Percentiles rank a stretch among this genome's conserved stretches.
phyloP scores from a whole-genome alignment of 2,797 vertebrate genomes.

The Sebastes hubbsi region DNA sequence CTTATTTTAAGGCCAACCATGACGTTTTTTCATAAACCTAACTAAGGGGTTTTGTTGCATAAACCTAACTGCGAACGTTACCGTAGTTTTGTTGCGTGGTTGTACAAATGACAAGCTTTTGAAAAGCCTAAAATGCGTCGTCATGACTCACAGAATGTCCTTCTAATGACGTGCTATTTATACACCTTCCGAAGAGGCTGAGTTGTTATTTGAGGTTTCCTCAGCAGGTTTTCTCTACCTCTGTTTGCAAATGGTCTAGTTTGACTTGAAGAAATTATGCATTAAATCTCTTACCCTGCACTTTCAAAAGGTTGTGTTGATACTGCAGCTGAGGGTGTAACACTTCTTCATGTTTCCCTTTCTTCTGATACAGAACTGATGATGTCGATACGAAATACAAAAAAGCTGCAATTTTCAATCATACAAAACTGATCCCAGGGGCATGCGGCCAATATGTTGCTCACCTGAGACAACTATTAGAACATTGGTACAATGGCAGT shows the following conservation, averaged over 20 bases:
- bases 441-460: not conserved
- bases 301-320: not conserved
- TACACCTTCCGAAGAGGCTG: too few species aligned
- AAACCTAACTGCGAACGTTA: too few species aligned
- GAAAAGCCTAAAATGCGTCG: too few species aligned
- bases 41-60: too few species aligned
- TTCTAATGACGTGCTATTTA: too few species aligned
- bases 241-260: constrained; percentile 48
- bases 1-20: too few species aligned
- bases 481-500: not conserved
- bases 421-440: not conserved
- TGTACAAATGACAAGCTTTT: too few species aligned
- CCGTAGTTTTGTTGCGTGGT: too few species aligned
- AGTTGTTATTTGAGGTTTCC: constrained; percentile 49
- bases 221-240: constrained; percentile 39
- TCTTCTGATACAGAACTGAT: not conserved
- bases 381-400: not conserved
- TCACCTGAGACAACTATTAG: constrained; percentile 8
- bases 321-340: not conserved
- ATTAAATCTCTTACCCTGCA: constrained; percentile 21
- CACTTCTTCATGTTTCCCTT: not conserved
- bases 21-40: too few species aligned
- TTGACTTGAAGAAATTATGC: constrained; percentile 46
- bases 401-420: not conserved
- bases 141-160: too few species aligned